Percentiles rank a stretch among this genome's conserved stretches.
Evolutionary conservation across 1,140 invertebrate genomes (phyloP).

Genomic region (Aleiodes sp.): DNA sequence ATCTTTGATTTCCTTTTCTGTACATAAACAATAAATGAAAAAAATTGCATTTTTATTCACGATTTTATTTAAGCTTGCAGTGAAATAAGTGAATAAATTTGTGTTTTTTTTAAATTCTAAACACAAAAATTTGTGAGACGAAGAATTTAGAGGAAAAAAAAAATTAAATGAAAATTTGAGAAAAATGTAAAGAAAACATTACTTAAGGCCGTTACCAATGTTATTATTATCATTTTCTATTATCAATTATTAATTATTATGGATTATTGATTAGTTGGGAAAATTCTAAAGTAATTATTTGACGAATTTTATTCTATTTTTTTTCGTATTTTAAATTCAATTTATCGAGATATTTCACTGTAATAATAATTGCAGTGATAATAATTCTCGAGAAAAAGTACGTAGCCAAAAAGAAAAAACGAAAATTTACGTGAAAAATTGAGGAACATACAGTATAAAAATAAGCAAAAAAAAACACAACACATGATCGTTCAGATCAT

Average conservation of each 20-base stretch:
- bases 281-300: not conserved
- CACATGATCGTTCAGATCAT: not conserved
- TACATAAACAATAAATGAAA: too few species aligned
- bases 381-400: not conserved
- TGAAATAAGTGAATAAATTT: too few species aligned
- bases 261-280: not conserved
- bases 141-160: too few species aligned
- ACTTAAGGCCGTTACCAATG: conserved; percentile 57
- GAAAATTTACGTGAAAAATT: not conserved
- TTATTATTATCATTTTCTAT: conserved; percentile 53
- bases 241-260: conserved; percentile 35
- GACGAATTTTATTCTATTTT: not conserved
- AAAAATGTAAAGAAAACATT: conserved; percentile 37
- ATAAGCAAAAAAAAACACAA: not conserved
- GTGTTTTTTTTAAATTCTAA: too few species aligned
- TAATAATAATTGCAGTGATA: not conserved
- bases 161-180: conserved; percentile 26
- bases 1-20: not conserved
- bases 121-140: too few species aligned
- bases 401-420: not conserved
- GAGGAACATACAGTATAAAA: not conserved
- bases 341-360: not conserved
- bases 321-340: too few species aligned
- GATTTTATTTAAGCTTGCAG: too few species aligned
- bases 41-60: too few species aligned